Conservation (phyloP, 2,113 vertebrate genomes). For the Phalacrocorax pelagicus region DNA sequence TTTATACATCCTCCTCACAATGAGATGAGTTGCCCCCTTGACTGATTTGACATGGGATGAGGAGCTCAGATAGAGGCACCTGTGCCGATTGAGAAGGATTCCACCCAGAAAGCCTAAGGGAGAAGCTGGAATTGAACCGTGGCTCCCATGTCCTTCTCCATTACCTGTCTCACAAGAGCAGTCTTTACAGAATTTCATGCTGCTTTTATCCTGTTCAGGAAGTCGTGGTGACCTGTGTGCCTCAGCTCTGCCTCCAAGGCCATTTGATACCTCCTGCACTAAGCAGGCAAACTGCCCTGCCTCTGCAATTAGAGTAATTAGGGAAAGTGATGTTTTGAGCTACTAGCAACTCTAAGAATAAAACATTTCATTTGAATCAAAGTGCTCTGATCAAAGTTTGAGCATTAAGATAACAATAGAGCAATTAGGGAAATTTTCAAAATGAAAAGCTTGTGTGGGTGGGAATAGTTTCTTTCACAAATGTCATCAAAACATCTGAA, state of each 20-base stretch:
- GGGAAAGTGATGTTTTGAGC: slow-evolving; percentile 23
- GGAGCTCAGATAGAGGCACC: background rate
- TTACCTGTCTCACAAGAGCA: background rate
- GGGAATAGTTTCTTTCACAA: slow-evolving; percentile 12
- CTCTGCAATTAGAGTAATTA: slow-evolving; percentile 21
- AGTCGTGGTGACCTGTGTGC: background rate
- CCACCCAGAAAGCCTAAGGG: background rate
- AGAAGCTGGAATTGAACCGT: background rate
- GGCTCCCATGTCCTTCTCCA: background rate
- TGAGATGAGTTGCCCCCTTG: background rate
- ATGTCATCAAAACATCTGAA: slow-evolving; percentile 47
- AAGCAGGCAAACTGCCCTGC: background rate
- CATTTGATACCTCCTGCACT: background rate
- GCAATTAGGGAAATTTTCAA: slow-evolving; percentile 54
- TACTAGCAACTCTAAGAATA: background rate
- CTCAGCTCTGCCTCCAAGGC: background rate
- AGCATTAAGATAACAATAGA: slow-evolving; percentile 54
- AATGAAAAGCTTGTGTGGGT: slow-evolving; percentile 48
- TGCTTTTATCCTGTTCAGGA: background rate
- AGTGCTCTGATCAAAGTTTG: slow-evolving; percentile 49
- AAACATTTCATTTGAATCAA: slow-evolving; percentile 44
- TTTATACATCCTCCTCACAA: background rate
- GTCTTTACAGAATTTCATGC: background rate
- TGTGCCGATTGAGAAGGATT: background rate
- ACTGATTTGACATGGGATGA: background rate